These are phyloP conservation scores for Geodia barretti DNA, from an alignment of 37 sponge, comb jelly and placozoan genomes.

Conservation along the genomic window DNA sequence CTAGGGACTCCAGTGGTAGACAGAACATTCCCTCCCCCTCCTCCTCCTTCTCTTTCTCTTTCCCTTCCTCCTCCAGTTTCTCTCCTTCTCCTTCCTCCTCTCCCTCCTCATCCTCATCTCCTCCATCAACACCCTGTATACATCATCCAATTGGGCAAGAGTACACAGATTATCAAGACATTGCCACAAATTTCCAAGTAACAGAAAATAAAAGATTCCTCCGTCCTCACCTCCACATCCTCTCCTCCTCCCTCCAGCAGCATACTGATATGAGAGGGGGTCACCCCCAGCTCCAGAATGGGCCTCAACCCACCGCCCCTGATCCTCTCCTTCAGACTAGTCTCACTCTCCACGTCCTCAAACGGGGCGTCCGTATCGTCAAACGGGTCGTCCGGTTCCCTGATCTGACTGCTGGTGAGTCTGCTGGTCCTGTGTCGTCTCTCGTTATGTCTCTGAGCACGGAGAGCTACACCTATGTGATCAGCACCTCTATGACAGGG, in stretches of 20 bases:
- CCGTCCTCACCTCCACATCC: background rate
- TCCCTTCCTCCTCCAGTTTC: background rate
- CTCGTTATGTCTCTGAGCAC: background rate
- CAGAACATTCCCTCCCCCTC: conserved; percentile 27
- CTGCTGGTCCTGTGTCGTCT: background rate
- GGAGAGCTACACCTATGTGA: conserved; percentile 41
- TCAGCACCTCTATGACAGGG: conserved; percentile 30
- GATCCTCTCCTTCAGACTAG: conserved; percentile 25
- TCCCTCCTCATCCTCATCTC: background rate
- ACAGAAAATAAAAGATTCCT: too few relatives aligned
- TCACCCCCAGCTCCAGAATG: conserved; percentile 29
- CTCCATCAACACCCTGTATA: background rate
- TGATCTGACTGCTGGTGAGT: background rate
- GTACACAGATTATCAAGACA: too few relatives aligned
- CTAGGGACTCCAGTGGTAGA: conserved; percentile 56
- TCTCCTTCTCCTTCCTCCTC: background rate
- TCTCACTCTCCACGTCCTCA: background rate
- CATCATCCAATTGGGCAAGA: too few relatives aligned
- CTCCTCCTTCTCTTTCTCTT: conserved; percentile 4
- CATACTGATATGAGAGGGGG: conserved; percentile 35
- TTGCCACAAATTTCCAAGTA: too few relatives aligned
- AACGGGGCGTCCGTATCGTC: background rate
- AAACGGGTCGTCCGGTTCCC: background rate
- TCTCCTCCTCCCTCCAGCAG: background rate
- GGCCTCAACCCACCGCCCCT: conserved; percentile 1